Evolutionary conservation across 2,888 invertebrate species (phyloP).

Genomic region (Limnephilus marmoratus): DNA sequence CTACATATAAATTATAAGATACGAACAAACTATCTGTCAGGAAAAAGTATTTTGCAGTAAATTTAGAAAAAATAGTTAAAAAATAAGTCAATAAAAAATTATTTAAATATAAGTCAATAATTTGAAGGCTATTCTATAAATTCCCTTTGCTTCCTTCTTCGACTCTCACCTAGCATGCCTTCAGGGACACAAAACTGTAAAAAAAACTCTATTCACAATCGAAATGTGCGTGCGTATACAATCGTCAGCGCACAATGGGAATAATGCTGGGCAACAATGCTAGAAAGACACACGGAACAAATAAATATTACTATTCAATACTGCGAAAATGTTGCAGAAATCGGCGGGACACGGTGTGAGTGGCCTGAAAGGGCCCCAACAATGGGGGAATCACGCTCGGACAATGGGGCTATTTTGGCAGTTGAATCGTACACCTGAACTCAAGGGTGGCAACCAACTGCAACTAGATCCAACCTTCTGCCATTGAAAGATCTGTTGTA

Average conservation of each 20-base stretch:
- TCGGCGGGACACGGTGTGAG: constrained; percentile 59
- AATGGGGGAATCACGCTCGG: constrained; percentile 63
- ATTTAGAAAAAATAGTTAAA: too few species aligned
- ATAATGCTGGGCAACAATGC: constrained; percentile 63
- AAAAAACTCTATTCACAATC: constrained; percentile 63
- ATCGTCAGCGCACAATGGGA: constrained; percentile 63
- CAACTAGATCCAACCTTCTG: background rate
- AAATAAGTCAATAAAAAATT: too few species aligned
- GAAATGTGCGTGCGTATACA: constrained; percentile 65
- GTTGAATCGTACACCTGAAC: constrained; percentile 66
- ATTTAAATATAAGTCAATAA: too few species aligned
- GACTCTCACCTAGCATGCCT: constrained; percentile 42
- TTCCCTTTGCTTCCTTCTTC: background rate
- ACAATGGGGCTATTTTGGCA: constrained; percentile 65
- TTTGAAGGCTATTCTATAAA: background rate
- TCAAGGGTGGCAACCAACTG: constrained; percentile 60
- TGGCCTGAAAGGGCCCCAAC: constrained; percentile 57
- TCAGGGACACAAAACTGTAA: constrained; percentile 47
- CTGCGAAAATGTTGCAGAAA: constrained; percentile 64
- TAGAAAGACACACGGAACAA: constrained; percentile 66
- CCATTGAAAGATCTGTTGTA: background rate
- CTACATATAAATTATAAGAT: too few species aligned
- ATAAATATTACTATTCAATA: constrained; percentile 66
- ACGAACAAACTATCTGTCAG: too few species aligned
- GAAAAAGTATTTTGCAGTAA: too few species aligned